Evolutionary conservation across 37 sponge, comb jelly and placozoan genomes (phyloP), one percentile per base, ranked within the genome.

Genomic region (Cliona cf. orientalis): DNA sequence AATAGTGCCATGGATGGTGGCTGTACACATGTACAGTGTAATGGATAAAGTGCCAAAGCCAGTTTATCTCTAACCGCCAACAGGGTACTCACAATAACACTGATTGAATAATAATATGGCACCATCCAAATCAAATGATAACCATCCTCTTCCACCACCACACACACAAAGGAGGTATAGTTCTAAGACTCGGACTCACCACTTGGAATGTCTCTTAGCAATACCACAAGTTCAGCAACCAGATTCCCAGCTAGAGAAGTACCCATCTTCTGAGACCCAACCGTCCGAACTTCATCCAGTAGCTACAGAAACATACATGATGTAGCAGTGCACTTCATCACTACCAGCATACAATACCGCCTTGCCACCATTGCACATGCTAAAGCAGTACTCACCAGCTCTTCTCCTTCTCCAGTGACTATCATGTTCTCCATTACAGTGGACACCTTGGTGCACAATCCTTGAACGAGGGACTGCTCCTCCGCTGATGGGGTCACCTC

Each of bases 261-360:
- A 4, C 94, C 92, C 63, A 89, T 97, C 77, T 88, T 87, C 62
- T 83, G 86, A 0, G 97, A 91, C 1, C 97, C 97, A 5, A 91
- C 95, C 25, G 69, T 67, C 44, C 92, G 36, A 38, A 89, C 85
- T 37, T 95, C 95, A 76, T 95, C 95, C 71, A 92, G 75, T 42
- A 90, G 5, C 90, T 90, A 49, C 6, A 60, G 71, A 58, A 22
- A 1, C 70, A 71, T 0, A 81, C 40, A 69, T n/a, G n/a, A n/a
- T n/a, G 21, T 12, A 31, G 11, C 12, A 12, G 28, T 25, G 33
- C 67, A 65, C 67, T n/a, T 14, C 11, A 12, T 23, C 14, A 69
- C 42, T 46, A 21, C 9, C 56, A 23, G 46, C 22, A 14, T 33
- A 69, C 19, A 69, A n/a, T n/a, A n/a, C 34, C 12, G 11, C 9